phyloP scores from a whole-genome alignment of 2,888 invertebrate genomes.

The Resseliella maxima region DNA sequence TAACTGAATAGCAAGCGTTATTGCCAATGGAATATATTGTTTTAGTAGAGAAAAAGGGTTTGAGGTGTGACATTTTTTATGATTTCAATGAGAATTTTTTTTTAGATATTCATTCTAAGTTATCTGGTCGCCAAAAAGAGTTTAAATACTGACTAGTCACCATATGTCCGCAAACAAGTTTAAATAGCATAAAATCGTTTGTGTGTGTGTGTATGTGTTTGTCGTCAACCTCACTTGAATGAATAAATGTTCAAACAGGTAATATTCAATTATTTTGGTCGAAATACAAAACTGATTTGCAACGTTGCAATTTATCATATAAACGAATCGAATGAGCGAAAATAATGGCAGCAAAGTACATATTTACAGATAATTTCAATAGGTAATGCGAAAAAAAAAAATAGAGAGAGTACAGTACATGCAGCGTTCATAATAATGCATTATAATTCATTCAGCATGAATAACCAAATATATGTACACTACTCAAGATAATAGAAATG shows the following conservation, averaged over 20 bases:
- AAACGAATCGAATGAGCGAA: not conserved
- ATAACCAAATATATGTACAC: not conserved
- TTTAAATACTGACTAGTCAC: no score
- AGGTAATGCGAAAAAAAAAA: not conserved
- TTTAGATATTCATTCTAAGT: no score
- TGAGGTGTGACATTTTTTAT: no score
- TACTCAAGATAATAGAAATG: slow-evolving; percentile 4
- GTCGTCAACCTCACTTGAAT: not conserved
- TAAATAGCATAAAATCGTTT: not conserved
- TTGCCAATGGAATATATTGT: no score
- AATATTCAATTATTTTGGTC: slow-evolving; percentile 9
- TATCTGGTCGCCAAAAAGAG: no score
- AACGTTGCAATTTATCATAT: not conserved
- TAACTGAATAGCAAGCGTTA: no score
- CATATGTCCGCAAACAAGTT: not conserved
- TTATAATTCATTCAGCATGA: slow-evolving; percentile 13
- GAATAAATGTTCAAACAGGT: not conserved
- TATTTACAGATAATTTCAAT: slow-evolving; percentile 41
- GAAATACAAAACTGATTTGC: slow-evolving; percentile 16
- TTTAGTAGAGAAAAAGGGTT: no score
- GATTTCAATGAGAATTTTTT: no score
- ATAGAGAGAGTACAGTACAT: not conserved
- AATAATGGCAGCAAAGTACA: slow-evolving; percentile 38
- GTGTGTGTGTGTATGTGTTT: not conserved
- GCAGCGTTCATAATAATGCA: not conserved